phyloP scores from a whole-genome alignment of 2,113 vertebrate genomes.

The Grus americana region DNA sequence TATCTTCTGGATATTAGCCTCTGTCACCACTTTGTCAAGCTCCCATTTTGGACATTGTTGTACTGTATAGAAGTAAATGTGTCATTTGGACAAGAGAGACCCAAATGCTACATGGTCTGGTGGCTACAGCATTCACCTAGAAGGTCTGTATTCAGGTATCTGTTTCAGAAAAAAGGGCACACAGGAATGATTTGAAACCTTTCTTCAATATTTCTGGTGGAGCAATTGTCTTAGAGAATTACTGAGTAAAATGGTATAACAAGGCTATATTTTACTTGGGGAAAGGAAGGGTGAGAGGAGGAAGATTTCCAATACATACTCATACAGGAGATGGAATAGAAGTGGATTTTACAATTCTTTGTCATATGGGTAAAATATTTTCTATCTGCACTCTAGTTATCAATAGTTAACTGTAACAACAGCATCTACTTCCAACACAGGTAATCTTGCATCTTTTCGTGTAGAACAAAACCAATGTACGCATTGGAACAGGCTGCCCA shows the following conservation, averaged over 20 bases:
- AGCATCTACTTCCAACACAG: not conserved
- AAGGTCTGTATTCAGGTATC: not conserved
- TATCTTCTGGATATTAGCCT: not conserved
- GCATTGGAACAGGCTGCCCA: not conserved
- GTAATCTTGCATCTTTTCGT: not conserved
- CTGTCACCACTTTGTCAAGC: not conserved
- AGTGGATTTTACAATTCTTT: not conserved
- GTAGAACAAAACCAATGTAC: not conserved
- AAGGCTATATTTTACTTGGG: not conserved
- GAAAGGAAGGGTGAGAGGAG: not conserved
- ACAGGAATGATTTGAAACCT: not conserved
- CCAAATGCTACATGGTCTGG: not conserved
- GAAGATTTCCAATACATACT: not conserved
- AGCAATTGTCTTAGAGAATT: not conserved
- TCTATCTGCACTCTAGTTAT: not conserved
- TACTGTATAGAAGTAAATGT: not conserved
- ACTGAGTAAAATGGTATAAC: not conserved
- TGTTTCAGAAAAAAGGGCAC: not conserved
- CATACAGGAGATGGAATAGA: not conserved
- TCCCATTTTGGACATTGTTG: not conserved
- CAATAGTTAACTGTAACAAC: not conserved
- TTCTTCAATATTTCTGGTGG: not conserved
- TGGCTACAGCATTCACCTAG: not conserved
- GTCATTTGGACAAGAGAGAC: not conserved
- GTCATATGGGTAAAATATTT: not conserved